phyloP scores from a whole-genome alignment of 2,888 invertebrate species.

The Drosophila seclusa region DNA sequence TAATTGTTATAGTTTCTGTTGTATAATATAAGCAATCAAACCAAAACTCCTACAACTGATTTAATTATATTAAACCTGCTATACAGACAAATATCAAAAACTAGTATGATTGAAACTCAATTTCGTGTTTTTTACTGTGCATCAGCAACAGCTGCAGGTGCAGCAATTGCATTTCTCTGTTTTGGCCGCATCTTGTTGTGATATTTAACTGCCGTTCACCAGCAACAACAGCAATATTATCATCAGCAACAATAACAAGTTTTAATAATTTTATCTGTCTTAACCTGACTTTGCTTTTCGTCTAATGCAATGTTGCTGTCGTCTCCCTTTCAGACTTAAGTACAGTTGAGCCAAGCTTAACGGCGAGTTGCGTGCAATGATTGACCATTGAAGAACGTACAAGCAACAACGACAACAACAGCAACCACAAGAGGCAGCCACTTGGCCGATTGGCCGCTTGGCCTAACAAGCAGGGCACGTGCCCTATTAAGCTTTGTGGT shows the following conservation, averaged over 20 bases:
- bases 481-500: slow-evolving; percentile 73
- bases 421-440: slow-evolving; percentile 45
- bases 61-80: not conserved
- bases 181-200: slow-evolving; percentile 55
- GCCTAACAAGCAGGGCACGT: slow-evolving; percentile 71
- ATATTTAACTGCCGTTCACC: slow-evolving; percentile 48
- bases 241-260: slow-evolving; percentile 44
- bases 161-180: slow-evolving; percentile 56
- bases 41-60: not conserved
- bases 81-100: not conserved
- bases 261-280: slow-evolving; percentile 69
- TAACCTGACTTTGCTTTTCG: slow-evolving; percentile 18
- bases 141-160: slow-evolving; percentile 18
- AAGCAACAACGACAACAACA: slow-evolving; percentile 3
- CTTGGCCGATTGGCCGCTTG: slow-evolving; percentile 58
- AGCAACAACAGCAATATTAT: slow-evolving; percentile 14
- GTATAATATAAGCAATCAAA: not conserved
- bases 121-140: slow-evolving; percentile 1
- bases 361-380: slow-evolving; percentile 71
- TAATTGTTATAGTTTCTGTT: not conserved
- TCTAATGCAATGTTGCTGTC: slow-evolving; percentile 18
- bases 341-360: slow-evolving; percentile 67
- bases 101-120: not conserved
- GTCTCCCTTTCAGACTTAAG: slow-evolving; percentile 17
- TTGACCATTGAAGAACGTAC: slow-evolving; percentile 51